A percentile compares a stretch with the other conserved stretches of the same genome.
Conservation (phyloP, 2,888 invertebrate genomes). For the Harpagoxenus sublaevis region DNA sequence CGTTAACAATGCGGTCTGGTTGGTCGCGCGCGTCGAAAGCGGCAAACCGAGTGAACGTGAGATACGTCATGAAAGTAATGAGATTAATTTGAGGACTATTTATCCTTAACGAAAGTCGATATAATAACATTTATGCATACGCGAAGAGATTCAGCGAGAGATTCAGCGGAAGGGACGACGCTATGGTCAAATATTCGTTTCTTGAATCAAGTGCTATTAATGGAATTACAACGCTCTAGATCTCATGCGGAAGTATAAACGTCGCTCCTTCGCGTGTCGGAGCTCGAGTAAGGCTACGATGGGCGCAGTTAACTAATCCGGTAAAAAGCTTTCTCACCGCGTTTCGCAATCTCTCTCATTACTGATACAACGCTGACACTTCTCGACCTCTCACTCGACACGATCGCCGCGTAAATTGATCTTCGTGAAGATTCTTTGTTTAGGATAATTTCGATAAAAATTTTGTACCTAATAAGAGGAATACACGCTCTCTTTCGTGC, state of each 20-base stretch:
- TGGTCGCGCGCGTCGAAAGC: conserved; percentile 10
- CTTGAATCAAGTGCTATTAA: conserved; percentile 27
- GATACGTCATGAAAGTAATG: background rate
- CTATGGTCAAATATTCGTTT: conserved; percentile 16
- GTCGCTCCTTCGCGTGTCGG: conserved; percentile 30
- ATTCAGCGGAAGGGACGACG: background rate
- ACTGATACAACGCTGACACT: conserved; percentile 26
- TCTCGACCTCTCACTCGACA: conserved; percentile 1
- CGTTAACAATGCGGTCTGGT: conserved; percentile 3
- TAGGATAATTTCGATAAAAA: conserved; percentile 34
- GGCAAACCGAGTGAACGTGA: background rate
- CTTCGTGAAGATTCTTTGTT: background rate
- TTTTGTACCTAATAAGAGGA: conserved; percentile 17
- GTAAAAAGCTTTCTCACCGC: conserved; percentile 29
- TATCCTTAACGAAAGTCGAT: conserved; percentile 15
- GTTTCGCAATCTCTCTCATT: conserved; percentile 20
- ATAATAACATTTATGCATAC: background rate
- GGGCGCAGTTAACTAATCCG: conserved; percentile 48
- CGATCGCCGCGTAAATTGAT: background rate
- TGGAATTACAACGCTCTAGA: conserved; percentile 23
- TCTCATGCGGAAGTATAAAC: conserved; percentile 33
- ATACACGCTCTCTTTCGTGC: background rate
- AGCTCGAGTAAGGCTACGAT: conserved; percentile 36
- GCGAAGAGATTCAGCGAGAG: background rate
- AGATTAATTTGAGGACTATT: background rate